These are phyloP conservation scores for Choristoneura rosaceana DNA, from an alignment of 2,888 invertebrate species.

Conservation along the genomic window DNA sequence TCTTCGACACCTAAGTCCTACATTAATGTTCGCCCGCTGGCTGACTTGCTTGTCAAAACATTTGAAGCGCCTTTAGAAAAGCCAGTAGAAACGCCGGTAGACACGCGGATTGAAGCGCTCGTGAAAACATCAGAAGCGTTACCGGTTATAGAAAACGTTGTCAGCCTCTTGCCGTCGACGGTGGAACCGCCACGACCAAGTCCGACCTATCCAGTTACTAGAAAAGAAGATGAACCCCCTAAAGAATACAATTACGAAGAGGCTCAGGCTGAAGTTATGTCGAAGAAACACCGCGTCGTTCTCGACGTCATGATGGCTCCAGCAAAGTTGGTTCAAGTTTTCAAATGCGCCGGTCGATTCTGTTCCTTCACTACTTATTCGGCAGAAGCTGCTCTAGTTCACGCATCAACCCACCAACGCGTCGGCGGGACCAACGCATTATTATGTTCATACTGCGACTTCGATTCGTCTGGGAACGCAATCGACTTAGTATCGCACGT, in stretches of 20 bases:
- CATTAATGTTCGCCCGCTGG: slow-evolving; percentile 74
- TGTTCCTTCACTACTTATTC: slow-evolving; percentile 73
- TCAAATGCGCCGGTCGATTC: slow-evolving; percentile 77
- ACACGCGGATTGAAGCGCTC: slow-evolving; percentile 17
- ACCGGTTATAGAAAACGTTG: slow-evolving; percentile 82
- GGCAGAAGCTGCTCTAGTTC: slow-evolving; percentile 67
- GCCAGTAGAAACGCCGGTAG: slow-evolving; percentile 25
- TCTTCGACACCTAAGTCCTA: slow-evolving; percentile 51
- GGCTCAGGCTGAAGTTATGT: slow-evolving; percentile 67
- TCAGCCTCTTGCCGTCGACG: slow-evolving; percentile 73
- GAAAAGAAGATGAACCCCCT: slow-evolving; percentile 44
- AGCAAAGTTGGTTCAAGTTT: slow-evolving; percentile 74
- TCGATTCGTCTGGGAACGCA: slow-evolving; percentile 64
- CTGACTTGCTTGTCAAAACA: slow-evolving; percentile 63
- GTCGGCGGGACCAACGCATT: slow-evolving; percentile 73
- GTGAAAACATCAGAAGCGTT: slow-evolving; percentile 49
- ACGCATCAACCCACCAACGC: slow-evolving; percentile 71
- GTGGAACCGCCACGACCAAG: slow-evolving; percentile 49
- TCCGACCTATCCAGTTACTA: slow-evolving; percentile 50
- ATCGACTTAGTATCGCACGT: slow-evolving; percentile 85
- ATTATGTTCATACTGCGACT: slow-evolving; percentile 86
- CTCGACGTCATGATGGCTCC: slow-evolving; percentile 79
- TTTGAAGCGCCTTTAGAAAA: slow-evolving; percentile 41
- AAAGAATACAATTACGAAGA: slow-evolving; percentile 66
- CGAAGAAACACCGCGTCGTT: slow-evolving; percentile 71